Base-by-base conservation (phyloP, 53 echinoderm and acorn worm species). In the Actinopyga echinites region DNA sequence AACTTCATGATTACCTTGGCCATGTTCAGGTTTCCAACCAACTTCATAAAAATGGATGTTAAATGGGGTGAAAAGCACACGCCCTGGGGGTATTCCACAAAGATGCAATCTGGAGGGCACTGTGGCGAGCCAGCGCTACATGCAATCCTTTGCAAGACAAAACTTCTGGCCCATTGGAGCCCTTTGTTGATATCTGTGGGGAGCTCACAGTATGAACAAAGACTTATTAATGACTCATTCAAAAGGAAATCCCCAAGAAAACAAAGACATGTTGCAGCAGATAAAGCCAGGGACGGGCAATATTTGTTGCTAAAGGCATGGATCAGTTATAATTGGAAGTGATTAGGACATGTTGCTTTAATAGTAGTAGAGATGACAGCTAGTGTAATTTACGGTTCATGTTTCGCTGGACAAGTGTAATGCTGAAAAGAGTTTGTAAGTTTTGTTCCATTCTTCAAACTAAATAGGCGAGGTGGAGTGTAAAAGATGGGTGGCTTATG, bases 321-420 rank as follows among this genome's bases (percentile, higher is more conserved):
- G 26, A 26, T 26, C 44, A 21, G 40, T 40, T 11, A 25, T 71
- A 71, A 71, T 71, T 71, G 71, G 71, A 42, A 71, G 40, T 71
- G 71, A 71, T 71, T 22, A 44, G 13, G 43, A 71, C 71, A 71
- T 71, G 43, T 71, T 71, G 71, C 71, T 71, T 71, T 71, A 71
- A 71, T 71, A 40, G 44, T 24, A 23, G 71, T 71, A 21, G n/a
- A 9, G 42, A 42, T 49, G 49, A 49, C 49, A 49, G 49, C 17
- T 17, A 49, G 2, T 49, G 49, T 49, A 49, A 49, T 49, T 49
- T 49, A 49, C 13, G 13, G 49, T 49, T 49, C 49, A 49, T 49
- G 49, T 49, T 49, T 17, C 49, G 17, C 49, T 49, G 49, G 49
- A 49, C 49, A 49, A 49, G 49, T 49, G 49, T 49, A 49, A 49